phyloP scores from a whole-genome alignment of 2,888 invertebrate species.

The Nephrotoma guestfalica region DNA sequence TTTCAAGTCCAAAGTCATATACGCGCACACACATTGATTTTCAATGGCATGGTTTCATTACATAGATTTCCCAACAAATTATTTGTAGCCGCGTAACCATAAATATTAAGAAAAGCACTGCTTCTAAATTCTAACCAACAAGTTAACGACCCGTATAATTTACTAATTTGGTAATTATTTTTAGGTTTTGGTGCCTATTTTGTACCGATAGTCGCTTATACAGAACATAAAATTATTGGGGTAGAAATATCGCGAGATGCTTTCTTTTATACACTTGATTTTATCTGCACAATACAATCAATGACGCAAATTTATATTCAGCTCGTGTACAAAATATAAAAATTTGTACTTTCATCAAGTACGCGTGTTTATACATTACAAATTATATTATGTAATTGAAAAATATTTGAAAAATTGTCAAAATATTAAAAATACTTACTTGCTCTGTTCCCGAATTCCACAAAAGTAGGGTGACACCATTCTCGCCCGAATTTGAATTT shows the following conservation, averaged over 20 bases:
- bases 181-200: background rate
- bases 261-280: too few species aligned
- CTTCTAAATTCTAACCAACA: too few species aligned
- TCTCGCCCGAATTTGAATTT: constrained; percentile 17
- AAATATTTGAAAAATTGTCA: too few species aligned
- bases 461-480: constrained; percentile 23
- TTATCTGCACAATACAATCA: too few species aligned
- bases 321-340: background rate
- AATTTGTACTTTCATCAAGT: background rate
- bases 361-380: background rate
- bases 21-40: background rate
- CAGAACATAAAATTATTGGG: background rate
- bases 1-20: background rate
- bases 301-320: background rate
- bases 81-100: background rate
- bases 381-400: too few species aligned
- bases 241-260: background rate
- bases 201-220: background rate
- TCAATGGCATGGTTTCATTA: background rate
- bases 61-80: background rate
- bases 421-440: constrained; percentile 10
- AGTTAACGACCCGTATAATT: background rate
- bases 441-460: constrained; percentile 25
- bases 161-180: background rate
- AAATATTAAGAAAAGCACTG: background rate